phyloP scores from a whole-genome alignment of 2,888 invertebrate species.

The Helicoverpa assulta region DNA sequence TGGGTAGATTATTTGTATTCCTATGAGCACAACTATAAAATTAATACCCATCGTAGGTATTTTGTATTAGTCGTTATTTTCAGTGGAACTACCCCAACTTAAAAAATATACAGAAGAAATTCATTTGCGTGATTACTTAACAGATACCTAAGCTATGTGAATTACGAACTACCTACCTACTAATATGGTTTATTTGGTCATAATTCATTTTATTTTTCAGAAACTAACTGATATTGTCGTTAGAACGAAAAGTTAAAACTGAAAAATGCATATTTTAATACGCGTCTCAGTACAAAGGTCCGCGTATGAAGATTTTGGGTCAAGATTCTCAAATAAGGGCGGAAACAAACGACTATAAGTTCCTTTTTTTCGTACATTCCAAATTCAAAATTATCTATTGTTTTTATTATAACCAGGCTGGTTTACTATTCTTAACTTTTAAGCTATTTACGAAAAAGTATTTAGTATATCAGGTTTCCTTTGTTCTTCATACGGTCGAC shows the following conservation, averaged over 20 bases:
- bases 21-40: no score
- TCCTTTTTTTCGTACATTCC: neutral
- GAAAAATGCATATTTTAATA: constrained; percentile 14
- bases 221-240: neutral
- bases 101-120: neutral
- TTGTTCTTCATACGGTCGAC: constrained; percentile 44
- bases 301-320: constrained; percentile 42
- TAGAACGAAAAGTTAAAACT: neutral
- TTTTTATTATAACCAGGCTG: neutral
- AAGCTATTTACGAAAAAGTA: neutral
- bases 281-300: constrained; percentile 20
- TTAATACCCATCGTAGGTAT: no score
- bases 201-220: neutral
- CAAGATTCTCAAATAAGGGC: constrained; percentile 47
- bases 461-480: constrained; percentile 27
- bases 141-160: no score
- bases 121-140: neutral
- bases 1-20: neutral
- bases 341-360: constrained; percentile 23
- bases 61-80: no score
- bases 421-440: neutral
- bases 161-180: no score
- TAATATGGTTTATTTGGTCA: no score
- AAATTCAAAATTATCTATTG: neutral
- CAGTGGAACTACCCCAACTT: neutral